These are phyloP conservation scores for Limosa lapponica DNA, from an alignment of 2,797 vertebrate genomes.

Conservation along the genomic window DNA sequence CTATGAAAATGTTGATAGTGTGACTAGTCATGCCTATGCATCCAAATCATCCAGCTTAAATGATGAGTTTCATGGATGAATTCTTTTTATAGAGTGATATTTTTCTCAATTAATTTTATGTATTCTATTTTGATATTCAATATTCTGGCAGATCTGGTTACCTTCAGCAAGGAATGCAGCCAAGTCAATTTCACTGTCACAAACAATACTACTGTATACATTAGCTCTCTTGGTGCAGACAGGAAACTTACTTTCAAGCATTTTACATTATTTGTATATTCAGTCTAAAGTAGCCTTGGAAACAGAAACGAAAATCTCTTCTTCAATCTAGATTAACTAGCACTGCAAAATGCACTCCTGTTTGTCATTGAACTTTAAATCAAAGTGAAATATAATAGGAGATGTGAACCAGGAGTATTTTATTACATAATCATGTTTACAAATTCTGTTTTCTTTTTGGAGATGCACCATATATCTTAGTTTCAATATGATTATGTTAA, in stretches of 20 bases:
- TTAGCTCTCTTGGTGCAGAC: background rate
- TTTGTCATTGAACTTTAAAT: background rate
- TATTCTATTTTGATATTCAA: background rate
- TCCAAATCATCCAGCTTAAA: background rate
- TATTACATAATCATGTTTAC: background rate
- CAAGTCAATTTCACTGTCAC: background rate
- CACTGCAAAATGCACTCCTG: background rate
- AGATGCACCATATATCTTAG: background rate
- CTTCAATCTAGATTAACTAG: background rate
- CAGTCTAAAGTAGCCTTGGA: background rate
- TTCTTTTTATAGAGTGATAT: background rate
- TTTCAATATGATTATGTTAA: background rate
- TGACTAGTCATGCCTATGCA: background rate
- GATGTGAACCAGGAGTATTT: background rate
- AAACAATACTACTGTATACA: background rate
- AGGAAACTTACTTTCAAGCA: background rate
- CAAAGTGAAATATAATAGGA: background rate
- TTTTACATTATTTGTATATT: background rate
- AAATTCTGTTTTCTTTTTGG: background rate
- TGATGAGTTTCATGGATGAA: background rate
- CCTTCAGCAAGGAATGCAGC: background rate
- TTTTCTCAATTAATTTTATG: background rate
- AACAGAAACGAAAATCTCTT: background rate
- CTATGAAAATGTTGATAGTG: background rate
- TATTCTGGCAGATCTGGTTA: background rate